Percentiles rank a stretch among this genome's conserved stretches.
phyloP scores from a whole-genome alignment of 2,888 invertebrate species.

The Formica aserva region DNA sequence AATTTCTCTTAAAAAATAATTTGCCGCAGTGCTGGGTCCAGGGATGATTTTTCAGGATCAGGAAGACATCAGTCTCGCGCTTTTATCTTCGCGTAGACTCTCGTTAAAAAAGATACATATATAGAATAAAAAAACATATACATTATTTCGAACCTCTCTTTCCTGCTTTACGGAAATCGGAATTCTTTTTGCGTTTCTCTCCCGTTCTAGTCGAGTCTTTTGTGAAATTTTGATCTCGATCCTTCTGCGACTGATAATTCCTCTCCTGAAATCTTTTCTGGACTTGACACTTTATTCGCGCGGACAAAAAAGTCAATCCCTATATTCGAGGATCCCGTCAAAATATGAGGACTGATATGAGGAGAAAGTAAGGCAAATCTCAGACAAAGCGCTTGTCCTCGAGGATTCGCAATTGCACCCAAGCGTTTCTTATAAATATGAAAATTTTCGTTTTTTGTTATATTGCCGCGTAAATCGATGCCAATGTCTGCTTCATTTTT shows the following conservation, averaged over 20 bases:
- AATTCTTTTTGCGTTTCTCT: constrained; percentile 49
- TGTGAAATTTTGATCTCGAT: constrained; percentile 59
- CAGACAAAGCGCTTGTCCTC: constrained; percentile 28
- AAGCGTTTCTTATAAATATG: constrained; percentile 35
- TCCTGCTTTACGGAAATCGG: constrained; percentile 37
- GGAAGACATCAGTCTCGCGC: constrained; percentile 59
- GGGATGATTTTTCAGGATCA: constrained; percentile 57
- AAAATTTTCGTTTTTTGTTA: constrained; percentile 24
- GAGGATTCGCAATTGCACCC: constrained; percentile 1
- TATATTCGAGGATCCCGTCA: constrained; percentile 15
- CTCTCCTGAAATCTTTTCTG: constrained; percentile 62
- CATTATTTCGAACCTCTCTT: constrained; percentile 27
- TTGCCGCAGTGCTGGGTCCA: constrained; percentile 62
- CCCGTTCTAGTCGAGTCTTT: constrained; percentile 47
- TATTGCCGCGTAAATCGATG: constrained; percentile 22
- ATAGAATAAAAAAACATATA: constrained; percentile 67
- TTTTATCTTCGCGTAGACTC: constrained; percentile 19
- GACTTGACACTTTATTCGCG: constrained; percentile 61
- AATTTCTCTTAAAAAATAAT: constrained; percentile 69
- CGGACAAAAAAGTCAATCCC: constrained; percentile 25
- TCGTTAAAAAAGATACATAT: constrained; percentile 53
- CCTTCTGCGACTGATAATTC: constrained; percentile 33
- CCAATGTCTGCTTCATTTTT: constrained; percentile 10
- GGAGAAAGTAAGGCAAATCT: constrained; percentile 41
- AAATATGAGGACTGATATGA: constrained; percentile 46